These are phyloP conservation scores for Solea solea DNA, from an alignment of 2,113 vertebrate genomes.

Conservation along the genomic window DNA sequence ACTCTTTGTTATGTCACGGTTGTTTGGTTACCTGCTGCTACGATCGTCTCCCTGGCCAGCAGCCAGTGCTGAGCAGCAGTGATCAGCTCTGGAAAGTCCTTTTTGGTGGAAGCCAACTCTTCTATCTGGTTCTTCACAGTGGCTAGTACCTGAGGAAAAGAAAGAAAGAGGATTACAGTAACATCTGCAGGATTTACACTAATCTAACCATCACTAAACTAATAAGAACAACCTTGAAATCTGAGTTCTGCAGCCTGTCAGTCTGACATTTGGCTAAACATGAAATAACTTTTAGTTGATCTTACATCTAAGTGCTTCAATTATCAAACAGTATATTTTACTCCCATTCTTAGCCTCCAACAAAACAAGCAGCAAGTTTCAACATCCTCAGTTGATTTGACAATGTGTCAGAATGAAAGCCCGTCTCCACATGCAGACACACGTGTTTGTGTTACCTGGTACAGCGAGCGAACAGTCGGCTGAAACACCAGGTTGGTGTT, in stretches of 20 bases:
- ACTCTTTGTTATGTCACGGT: too few relatives aligned
- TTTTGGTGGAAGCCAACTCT: slow-evolving; percentile 83
- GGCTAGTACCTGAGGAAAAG: slow-evolving; percentile 87
- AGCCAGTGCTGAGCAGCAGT: slow-evolving; percentile 92
- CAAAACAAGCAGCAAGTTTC: background rate
- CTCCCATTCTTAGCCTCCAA: background rate
- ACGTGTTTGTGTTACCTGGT: slow-evolving; percentile 83
- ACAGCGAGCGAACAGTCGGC: slow-evolving; percentile 94
- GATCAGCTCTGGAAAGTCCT: slow-evolving; percentile 89
- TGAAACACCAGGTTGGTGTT: slow-evolving; percentile 98
- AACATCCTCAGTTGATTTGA: background rate
- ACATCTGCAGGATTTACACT: background rate
- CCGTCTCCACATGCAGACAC: background rate
- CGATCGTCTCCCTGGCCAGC: slow-evolving; percentile 85
- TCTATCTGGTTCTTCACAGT: slow-evolving; percentile 96
- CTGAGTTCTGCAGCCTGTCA: background rate
- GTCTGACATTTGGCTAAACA: slow-evolving; percentile 19
- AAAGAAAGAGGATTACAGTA: background rate
- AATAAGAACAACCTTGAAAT: slow-evolving; percentile 2
- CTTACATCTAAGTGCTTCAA: background rate
- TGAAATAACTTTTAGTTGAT: background rate
- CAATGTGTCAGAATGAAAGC: background rate
- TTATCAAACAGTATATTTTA: background rate
- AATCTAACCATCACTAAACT: background rate
- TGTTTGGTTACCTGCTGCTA: slow-evolving; percentile 60